Conservation (phyloP, 1,140 invertebrate genomes). For the Cyclina sinensis region DNA sequence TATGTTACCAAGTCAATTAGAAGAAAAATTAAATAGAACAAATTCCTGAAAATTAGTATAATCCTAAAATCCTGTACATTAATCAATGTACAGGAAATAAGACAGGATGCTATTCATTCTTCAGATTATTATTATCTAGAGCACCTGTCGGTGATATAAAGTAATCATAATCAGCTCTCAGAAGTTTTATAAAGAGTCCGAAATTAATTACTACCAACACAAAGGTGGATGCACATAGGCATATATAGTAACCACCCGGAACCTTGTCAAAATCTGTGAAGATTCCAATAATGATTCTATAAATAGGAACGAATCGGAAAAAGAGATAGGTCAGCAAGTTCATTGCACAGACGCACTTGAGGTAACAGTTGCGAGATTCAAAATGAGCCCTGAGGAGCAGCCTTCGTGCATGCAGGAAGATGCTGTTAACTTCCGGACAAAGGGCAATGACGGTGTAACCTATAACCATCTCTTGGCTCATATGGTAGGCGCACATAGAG, state of each 20-base stretch:
- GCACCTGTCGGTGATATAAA: conserved; percentile 36
- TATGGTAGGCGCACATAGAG: background rate
- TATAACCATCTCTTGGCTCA: conserved; percentile 57
- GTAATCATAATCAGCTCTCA: background rate
- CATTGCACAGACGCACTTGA: background rate
- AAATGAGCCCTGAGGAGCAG: conserved; percentile 40
- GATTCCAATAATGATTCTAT: background rate
- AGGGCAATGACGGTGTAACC: conserved; percentile 82
- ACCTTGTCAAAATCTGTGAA: background rate
- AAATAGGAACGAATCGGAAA: conserved; percentile 1
- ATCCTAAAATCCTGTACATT: too few relatives aligned
- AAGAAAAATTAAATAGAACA: too few relatives aligned
- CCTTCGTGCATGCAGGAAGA: conserved; percentile 84
- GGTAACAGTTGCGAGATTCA: background rate
- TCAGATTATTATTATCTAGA: too few relatives aligned
- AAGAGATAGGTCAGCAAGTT: background rate
- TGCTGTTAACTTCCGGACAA: conserved; percentile 82
- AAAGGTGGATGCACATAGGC: background rate
- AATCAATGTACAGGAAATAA: too few relatives aligned
- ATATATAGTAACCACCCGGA: background rate
- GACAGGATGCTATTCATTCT: too few relatives aligned
- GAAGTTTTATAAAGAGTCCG: background rate
- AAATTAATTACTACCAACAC: background rate
- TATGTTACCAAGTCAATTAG: too few relatives aligned
- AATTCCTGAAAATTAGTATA: too few relatives aligned